phyloP scores from a whole-genome alignment of 1,140 invertebrate genomes.

The Mizuhopecten yessoensis region DNA sequence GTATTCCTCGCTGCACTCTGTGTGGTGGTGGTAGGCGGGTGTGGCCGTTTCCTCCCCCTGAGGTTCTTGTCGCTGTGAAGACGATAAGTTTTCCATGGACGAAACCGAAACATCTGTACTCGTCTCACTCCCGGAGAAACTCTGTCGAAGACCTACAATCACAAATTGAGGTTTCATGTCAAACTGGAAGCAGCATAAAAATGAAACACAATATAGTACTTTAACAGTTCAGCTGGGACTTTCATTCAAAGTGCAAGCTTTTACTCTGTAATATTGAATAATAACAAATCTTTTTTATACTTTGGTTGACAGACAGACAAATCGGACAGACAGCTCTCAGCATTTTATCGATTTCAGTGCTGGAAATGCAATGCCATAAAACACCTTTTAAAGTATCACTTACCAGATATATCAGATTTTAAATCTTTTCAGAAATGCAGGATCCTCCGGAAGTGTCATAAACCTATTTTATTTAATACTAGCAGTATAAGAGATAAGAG shows the following conservation, averaged over 20 bases:
- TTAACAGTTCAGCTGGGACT: no score
- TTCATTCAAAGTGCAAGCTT: not conserved
- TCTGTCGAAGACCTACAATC: slow-evolving; percentile 75
- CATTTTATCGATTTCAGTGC: not conserved
- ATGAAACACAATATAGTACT: no score
- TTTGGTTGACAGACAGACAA: not conserved
- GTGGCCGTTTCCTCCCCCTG: slow-evolving; percentile 91
- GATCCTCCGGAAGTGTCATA: not conserved
- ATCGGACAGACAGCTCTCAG: not conserved
- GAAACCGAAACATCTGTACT: slow-evolving; percentile 92
- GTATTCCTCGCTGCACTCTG: slow-evolving; percentile 86
- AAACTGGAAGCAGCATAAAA: no score
- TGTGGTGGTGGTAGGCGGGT: slow-evolving; percentile 65
- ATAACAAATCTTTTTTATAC: not conserved
- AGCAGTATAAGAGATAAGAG: not conserved
- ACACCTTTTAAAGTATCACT: slow-evolving; percentile 39
- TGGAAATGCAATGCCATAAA: not conserved
- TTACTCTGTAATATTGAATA: no score
- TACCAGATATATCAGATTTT: slow-evolving; percentile 19
- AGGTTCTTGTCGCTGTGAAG: slow-evolving; percentile 94
- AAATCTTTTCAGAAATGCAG: not conserved
- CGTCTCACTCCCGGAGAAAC: slow-evolving; percentile 89
- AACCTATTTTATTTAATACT: not conserved
- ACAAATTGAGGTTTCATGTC: slow-evolving; percentile 34
- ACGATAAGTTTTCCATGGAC: slow-evolving; percentile 94